Base-by-base conservation (phyloP, 2,888 invertebrate species). In the Biston stratarius region DNA sequence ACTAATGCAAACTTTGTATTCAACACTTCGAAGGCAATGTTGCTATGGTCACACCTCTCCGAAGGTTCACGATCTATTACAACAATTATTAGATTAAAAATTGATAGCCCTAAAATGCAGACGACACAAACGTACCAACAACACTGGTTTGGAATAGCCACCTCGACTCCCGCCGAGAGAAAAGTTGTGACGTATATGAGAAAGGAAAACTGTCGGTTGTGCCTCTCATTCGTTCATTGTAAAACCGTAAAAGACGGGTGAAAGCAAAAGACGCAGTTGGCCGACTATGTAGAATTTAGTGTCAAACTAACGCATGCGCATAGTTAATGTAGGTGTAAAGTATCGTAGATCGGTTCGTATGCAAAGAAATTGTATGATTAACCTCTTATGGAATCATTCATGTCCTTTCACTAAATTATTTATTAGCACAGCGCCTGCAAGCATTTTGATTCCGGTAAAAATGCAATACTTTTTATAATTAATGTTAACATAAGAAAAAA, bases 141-240 rank as follows among this genome's bases (percentile, higher is more conserved):
- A 86, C 86, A 91, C 94, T 91, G 92, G 87, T 89, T 88, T 86
- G 87, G 76, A 74, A 77, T 72, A 75, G 73, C 70, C 82, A 82
- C 86, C 77, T 75, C 80, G 74, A 80, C 81, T 81, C 79, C 81
- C 82, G 77, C 84, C 83, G 85, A 80, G 89, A 91, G 94, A 93
- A 94, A 93, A 91, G 91, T 87, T 84, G 82, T 87, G 91, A 90
- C 89, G 91, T 88, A 85, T 74, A 62, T 81, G 88, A 90, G 93
- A 93, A 92, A 92, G 90, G 91, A 91, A 92, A 91, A 90, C 90
- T 83, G 82, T 47, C 60, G 55, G 69, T 77, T 69, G 63, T 77
- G 71, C 77, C 68, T 91, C 92, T 87, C 90, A 82, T 69, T 92
- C 86, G 70, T 81, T 77, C 85, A 12, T 58, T 40, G 73, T 70